A percentile compares a stretch with the other conserved stretches of the same genome.
phyloP scores from a whole-genome alignment of 2,888 invertebrate genomes.

The Molorchus minor region DNA sequence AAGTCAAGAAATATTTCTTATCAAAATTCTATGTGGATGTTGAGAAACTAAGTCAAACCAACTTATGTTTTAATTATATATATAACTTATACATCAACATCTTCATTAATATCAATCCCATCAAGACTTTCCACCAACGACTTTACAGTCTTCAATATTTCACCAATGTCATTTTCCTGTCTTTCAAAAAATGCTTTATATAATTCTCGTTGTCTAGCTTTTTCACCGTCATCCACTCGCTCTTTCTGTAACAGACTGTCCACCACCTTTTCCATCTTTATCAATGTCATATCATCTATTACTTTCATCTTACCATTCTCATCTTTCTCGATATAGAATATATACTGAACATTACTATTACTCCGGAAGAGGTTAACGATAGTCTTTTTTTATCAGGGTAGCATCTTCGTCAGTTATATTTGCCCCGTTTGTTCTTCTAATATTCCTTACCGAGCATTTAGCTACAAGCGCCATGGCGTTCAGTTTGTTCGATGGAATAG shows the following conservation, averaged over 20 bases:
- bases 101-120: slow-evolving; percentile 24
- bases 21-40: too few relatives aligned
- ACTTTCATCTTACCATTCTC: slow-evolving; percentile 36
- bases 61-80: not conserved
- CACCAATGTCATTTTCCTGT: slow-evolving; percentile 24
- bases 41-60: too few relatives aligned
- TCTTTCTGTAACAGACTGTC: slow-evolving; percentile 25
- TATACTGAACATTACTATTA: slow-evolving; percentile 37
- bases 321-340: slow-evolving; percentile 43
- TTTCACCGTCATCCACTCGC: slow-evolving; percentile 3
- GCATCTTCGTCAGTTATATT: slow-evolving; percentile 40
- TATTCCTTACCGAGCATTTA: slow-evolving; percentile 41
- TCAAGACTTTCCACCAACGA: slow-evolving; percentile 25
- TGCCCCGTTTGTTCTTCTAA: slow-evolving; percentile 10
- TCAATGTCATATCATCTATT: slow-evolving; percentile 40
- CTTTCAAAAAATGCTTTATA: slow-evolving; percentile 21
- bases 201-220: not conserved
- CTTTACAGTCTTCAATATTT: slow-evolving; percentile 26
- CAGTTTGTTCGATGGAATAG: slow-evolving; percentile 38
- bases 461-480: slow-evolving; percentile 44
- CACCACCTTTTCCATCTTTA: slow-evolving; percentile 40
- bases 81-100: not conserved
- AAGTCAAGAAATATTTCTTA: too few relatives aligned
- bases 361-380: slow-evolving; percentile 31
- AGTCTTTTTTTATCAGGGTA: slow-evolving; percentile 40